Conservation (phyloP, 2,113 vertebrate genomes). For the Gobio gobio region DNA sequence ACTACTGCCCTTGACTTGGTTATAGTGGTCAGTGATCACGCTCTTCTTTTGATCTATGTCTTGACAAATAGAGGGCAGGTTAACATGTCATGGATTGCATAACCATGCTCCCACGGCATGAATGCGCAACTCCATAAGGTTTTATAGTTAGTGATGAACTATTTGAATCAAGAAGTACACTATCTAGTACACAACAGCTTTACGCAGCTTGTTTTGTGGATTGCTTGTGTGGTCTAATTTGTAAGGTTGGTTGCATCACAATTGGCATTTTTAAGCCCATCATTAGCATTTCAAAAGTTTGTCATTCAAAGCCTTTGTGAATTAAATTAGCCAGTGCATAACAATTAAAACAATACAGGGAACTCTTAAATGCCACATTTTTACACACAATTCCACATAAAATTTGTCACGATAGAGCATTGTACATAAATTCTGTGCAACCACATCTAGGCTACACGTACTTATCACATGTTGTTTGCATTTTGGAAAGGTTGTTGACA, state of each 20-base stretch:
- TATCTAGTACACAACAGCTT: not conserved
- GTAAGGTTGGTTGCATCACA: not conserved
- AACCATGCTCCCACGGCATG: not conserved
- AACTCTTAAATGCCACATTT: not conserved
- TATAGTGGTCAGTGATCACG: not conserved
- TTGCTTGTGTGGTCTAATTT: constrained; percentile 14
- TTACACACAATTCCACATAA: not conserved
- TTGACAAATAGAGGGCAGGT: constrained; percentile 28
- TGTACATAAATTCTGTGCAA: not conserved
- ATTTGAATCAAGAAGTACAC: not conserved
- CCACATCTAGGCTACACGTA: not conserved
- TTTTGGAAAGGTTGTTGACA: not conserved
- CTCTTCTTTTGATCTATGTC: not conserved
- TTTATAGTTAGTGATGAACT: constrained; percentile 1
- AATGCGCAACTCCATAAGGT: not conserved
- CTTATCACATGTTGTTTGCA: not conserved
- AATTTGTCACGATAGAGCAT: not conserved
- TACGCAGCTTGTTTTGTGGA: not conserved
- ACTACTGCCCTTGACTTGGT: constrained; percentile 9
- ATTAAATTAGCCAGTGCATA: constrained; percentile 12
- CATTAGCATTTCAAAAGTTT: constrained; percentile 20
- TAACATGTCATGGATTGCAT: not conserved
- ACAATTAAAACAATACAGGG: not conserved
- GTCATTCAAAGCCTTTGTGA: not conserved
- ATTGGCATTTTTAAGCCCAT: not conserved